These are phyloP conservation scores for Heptranchias perlo DNA, from an alignment of 2,113 vertebrate species.

Conservation along the genomic window DNA sequence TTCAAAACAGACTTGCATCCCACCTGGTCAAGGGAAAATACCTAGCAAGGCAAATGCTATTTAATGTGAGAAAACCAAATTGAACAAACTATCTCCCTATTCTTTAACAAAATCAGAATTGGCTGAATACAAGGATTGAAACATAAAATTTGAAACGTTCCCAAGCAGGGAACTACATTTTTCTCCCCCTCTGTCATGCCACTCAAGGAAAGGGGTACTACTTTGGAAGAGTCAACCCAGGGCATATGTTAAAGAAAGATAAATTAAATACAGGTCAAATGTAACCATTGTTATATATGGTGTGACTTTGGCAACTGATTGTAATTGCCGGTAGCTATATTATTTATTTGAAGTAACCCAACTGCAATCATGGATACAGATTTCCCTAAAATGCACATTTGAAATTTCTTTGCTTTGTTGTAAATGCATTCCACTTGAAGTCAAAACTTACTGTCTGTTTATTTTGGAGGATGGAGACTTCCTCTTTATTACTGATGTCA, in stretches of 20 bases:
- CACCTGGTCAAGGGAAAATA: not conserved
- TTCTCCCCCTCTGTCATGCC: not conserved
- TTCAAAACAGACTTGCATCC: not conserved
- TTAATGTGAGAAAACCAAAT: not conserved
- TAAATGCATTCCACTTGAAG: not conserved
- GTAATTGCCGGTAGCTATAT: not conserved
- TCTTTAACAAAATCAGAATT: not conserved
- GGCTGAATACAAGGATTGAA: not conserved
- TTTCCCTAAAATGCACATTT: not conserved
- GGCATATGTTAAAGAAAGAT: not conserved
- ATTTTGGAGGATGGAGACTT: not conserved
- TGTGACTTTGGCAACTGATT: not conserved
- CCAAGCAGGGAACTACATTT: not conserved
- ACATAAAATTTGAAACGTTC: not conserved
- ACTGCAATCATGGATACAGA: not conserved
- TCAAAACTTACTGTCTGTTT: not conserved
- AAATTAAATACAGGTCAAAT: not conserved
- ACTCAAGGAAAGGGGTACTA: not conserved
- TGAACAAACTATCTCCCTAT: not conserved
- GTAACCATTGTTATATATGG: not conserved
- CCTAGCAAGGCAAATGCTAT: not conserved
- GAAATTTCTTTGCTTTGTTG: not conserved
- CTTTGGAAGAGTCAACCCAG: not conserved
- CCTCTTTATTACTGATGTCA: not conserved
- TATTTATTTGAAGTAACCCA: not conserved